phyloP scores from a whole-genome alignment of 2,113 vertebrate species.

The Chaenocephalus aceratus region DNA sequence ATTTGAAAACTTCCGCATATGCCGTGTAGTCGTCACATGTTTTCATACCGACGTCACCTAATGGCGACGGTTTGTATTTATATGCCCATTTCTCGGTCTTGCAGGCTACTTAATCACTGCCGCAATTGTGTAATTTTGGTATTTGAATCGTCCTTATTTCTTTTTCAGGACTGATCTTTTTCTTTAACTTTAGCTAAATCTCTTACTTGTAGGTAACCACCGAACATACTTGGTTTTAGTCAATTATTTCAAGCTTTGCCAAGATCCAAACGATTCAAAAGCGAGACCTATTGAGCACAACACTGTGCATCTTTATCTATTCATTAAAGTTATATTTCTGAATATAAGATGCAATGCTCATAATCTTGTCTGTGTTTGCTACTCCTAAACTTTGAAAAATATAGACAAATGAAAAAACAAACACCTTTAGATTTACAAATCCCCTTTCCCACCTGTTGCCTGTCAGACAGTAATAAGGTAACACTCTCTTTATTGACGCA shows the following conservation, averaged over 20 bases:
- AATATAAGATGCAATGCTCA: too few species aligned
- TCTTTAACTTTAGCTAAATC: background rate
- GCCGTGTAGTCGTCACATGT: slow-evolving; percentile 26
- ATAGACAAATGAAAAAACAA: background rate
- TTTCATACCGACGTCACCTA: slow-evolving; percentile 29
- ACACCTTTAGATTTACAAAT: background rate
- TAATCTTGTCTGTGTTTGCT: too few species aligned
- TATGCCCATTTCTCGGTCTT: fast-evolving
- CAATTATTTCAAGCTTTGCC: background rate
- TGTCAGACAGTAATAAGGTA: background rate
- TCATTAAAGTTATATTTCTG: too few species aligned
- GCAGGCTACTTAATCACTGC: background rate
- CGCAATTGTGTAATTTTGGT: too few species aligned
- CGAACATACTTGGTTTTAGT: background rate
- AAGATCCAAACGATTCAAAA: too few species aligned
- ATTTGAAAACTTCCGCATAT: background rate
- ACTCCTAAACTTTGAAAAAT: too few species aligned
- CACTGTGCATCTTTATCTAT: too few species aligned
- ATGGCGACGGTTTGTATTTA: background rate
- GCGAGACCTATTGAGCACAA: too few species aligned
- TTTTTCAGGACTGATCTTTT: background rate
- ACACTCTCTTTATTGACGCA: fast-evolving
- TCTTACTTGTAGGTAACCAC: background rate
- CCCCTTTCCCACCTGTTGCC: background rate
- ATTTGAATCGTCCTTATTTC: too few species aligned